Conservation (phyloP, 2,797 vertebrate genomes). For the Sebastes hopkinsi region DNA sequence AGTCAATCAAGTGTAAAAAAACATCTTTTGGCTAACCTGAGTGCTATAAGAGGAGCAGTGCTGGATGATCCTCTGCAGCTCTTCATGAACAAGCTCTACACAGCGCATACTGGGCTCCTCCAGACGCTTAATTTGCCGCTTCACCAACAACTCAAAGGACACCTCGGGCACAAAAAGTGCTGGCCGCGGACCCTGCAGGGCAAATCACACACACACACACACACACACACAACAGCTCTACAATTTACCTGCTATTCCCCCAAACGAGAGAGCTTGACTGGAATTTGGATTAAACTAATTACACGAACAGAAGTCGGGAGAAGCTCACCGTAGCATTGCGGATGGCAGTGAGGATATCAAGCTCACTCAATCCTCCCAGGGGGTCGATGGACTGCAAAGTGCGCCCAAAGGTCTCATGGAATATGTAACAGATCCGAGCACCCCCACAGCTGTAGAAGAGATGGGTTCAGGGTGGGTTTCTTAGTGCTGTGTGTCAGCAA, state of each 20-base stretch:
- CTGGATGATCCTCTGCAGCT: conserved; percentile 88
- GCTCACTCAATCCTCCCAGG: conserved; percentile 82
- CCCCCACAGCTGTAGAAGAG: conserved; percentile 82
- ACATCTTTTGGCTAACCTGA: conserved; percentile 68
- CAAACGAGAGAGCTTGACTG: conserved; percentile 6
- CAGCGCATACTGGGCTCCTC: conserved; percentile 88
- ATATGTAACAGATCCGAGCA: conserved; percentile 89
- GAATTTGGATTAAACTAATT: conserved; percentile 22
- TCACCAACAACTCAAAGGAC: conserved; percentile 88
- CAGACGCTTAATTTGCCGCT: conserved; percentile 87
- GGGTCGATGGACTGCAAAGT: conserved; percentile 88
- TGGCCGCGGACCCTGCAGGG: conserved; percentile 82
- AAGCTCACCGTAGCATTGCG: conserved; percentile 82
- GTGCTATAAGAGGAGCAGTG: conserved; percentile 86
- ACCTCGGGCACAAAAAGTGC: conserved; percentile 87
- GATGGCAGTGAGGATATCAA: conserved; percentile 87
- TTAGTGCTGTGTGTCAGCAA: conserved; percentile 28
- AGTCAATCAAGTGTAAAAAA: background rate
- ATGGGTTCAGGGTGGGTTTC: conserved; percentile 34
- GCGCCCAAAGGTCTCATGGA: conserved; percentile 88
- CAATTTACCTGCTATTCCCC: background rate
- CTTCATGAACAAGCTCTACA: conserved; percentile 88
- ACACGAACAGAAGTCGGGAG: background rate
- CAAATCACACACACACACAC: conserved; percentile 18
- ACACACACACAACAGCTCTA: background rate